phyloP scores from a whole-genome alignment of 2,888 invertebrate genomes.

The Lacanobia oleracea region DNA sequence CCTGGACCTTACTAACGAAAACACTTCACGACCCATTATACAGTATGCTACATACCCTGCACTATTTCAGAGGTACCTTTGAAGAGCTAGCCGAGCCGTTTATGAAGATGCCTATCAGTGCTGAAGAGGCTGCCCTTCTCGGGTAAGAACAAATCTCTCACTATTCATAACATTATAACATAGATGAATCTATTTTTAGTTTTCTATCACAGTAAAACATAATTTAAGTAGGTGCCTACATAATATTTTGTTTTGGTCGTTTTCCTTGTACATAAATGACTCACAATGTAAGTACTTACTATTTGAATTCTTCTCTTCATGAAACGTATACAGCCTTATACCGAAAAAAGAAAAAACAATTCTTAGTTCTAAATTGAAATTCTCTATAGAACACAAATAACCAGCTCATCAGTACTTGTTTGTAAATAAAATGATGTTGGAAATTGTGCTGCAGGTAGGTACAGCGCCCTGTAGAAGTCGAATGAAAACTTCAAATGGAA shows the following conservation, averaged over 20 bases:
- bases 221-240: background rate
- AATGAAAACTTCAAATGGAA: background rate
- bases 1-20: slow-evolving; percentile 46
- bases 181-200: background rate
- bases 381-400: too few species aligned
- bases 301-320: too few species aligned
- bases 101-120: slow-evolving; percentile 93
- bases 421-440: too few species aligned
- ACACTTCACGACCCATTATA: slow-evolving; percentile 73
- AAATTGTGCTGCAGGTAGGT: too few species aligned
- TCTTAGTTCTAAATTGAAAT: too few species aligned
- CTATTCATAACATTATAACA: slow-evolving; percentile 17
- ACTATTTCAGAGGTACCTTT: slow-evolving; percentile 80
- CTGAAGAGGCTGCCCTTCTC: slow-evolving; percentile 96
- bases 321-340: too few species aligned
- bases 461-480: background rate
- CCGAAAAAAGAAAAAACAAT: too few species aligned
- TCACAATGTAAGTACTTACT: too few species aligned
- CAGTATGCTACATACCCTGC: slow-evolving; percentile 74
- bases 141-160: slow-evolving; percentile 92
- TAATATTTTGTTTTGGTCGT: background rate
- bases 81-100: slow-evolving; percentile 68
- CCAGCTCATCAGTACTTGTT: too few species aligned
- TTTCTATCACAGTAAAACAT: background rate
- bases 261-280: background rate